A percentile compares a stretch with the other conserved stretches of the same genome.
phyloP scores from a whole-genome alignment of 2,797 vertebrate species.

The Psittacula echo region DNA sequence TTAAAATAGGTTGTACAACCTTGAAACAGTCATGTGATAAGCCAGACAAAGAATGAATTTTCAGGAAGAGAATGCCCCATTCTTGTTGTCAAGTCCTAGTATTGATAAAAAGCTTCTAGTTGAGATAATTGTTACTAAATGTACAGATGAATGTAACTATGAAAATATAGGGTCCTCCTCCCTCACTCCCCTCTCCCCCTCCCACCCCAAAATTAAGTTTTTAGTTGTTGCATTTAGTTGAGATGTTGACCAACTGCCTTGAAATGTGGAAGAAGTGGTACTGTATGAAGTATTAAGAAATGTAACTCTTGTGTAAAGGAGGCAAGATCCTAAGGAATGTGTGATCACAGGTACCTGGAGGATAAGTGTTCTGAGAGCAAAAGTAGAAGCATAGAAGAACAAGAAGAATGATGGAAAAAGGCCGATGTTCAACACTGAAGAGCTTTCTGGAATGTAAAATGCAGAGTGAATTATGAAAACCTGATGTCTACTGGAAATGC shows the following conservation, averaged over 20 bases:
- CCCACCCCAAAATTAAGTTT: neutral
- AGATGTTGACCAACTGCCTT: neutral
- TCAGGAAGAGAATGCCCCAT: neutral
- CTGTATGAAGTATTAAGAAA: neutral
- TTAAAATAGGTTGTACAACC: slow-evolving; percentile 15
- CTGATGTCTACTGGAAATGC: neutral
- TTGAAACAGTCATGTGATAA: slow-evolving; percentile 42
- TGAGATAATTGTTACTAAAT: neutral
- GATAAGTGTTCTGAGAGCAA: neutral
- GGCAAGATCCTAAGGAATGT: neutral
- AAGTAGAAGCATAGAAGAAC: neutral
- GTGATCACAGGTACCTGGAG: neutral
- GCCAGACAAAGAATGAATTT: slow-evolving; percentile 31
- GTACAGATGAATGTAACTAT: neutral
- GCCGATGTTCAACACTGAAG: neutral
- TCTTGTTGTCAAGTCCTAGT: neutral
- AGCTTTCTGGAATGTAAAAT: neutral
- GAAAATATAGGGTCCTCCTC: neutral
- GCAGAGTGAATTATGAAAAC: neutral
- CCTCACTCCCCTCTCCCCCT: too few relatives aligned
- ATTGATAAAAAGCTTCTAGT: slow-evolving; percentile 30
- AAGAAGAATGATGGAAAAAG: neutral
- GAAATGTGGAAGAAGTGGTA: neutral
- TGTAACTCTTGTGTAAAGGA: neutral
- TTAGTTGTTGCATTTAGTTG: neutral